phyloP scores from a whole-genome alignment of 2,113 vertebrate species.

The Propithecus coquereli region DNA sequence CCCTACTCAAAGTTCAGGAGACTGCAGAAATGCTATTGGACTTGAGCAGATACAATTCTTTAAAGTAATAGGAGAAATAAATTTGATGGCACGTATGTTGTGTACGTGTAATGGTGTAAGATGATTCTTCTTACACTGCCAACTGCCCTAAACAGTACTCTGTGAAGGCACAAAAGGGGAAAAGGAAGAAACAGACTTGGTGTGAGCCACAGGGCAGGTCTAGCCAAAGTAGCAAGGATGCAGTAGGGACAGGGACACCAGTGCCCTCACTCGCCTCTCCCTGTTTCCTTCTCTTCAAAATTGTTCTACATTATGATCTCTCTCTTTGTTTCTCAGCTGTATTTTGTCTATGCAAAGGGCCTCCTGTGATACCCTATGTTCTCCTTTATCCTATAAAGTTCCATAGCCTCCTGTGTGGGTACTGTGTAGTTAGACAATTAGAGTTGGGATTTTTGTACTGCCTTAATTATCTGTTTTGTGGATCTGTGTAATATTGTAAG shows the following conservation, averaged over 20 bases:
- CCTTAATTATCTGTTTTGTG: neutral
- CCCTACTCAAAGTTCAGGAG: neutral
- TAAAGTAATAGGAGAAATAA: neutral
- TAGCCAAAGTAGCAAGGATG: neutral
- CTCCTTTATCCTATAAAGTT: neutral
- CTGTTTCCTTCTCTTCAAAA: neutral
- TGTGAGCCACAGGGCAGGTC: neutral
- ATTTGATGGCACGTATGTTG: neutral
- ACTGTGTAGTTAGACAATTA: neutral
- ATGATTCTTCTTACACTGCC: neutral
- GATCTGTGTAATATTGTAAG: neutral
- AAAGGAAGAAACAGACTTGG: no score
- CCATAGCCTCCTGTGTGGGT: neutral
- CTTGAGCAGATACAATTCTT: neutral
- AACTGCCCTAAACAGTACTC: neutral
- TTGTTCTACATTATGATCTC: neutral
- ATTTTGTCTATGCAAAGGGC: neutral
- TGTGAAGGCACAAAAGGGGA: neutral
- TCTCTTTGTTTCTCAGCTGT: neutral
- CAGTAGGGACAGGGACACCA: fast-evolving
- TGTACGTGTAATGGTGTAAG: neutral
- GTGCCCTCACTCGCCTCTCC: neutral
- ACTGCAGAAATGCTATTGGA: neutral
- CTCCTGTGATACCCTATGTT: neutral
- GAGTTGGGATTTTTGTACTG: neutral